phyloP scores from a whole-genome alignment of 2,888 invertebrate genomes.

The Drosophila imparisetae region DNA sequence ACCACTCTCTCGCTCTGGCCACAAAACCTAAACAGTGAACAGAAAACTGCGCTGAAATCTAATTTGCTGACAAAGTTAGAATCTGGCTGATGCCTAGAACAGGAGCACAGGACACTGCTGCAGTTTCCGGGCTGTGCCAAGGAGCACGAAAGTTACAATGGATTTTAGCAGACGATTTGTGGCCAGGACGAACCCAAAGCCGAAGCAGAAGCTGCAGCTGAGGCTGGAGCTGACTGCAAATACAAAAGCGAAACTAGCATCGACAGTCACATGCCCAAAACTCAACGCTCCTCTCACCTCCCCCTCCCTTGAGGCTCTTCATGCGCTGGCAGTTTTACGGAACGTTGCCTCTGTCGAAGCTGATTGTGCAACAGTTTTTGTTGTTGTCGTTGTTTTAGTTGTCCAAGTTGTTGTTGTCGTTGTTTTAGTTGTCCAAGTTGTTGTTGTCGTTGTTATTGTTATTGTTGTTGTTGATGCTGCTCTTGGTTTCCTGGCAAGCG shows the following conservation, averaged over 20 bases:
- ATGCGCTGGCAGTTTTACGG: conserved; percentile 39
- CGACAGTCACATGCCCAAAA: conserved; percentile 17
- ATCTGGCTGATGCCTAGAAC: neutral
- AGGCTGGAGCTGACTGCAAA: conserved; percentile 30
- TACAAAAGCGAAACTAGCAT: conserved; percentile 32
- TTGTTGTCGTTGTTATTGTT: conserved; percentile 21
- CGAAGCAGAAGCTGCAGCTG: conserved; percentile 12
- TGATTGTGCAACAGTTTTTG: conserved; percentile 37
- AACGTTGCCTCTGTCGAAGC: conserved; percentile 42
- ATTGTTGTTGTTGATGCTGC: conserved; percentile 20
- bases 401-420: conserved; percentile 39
- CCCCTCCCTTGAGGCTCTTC: neutral
- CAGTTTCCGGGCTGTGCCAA: conserved; percentile 36
- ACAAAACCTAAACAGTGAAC: conserved; percentile 49
- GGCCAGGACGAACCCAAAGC: conserved; percentile 40
- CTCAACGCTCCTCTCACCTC: neutral
- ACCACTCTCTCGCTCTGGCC: conserved; percentile 14
- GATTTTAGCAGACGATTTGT: conserved; percentile 73
- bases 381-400: conserved; percentile 22
- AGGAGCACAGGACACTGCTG: conserved; percentile 1
- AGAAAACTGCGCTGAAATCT: conserved; percentile 70
- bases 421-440: conserved; percentile 4
- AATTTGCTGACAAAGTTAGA: conserved; percentile 56
- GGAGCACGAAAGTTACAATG: conserved; percentile 63
- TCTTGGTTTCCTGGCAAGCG: conserved; percentile 59